A percentile compares a stretch with the other conserved stretches of the same genome.
phyloP scores from a whole-genome alignment of 2,113 vertebrate species.

The Phaethon lepturus region DNA sequence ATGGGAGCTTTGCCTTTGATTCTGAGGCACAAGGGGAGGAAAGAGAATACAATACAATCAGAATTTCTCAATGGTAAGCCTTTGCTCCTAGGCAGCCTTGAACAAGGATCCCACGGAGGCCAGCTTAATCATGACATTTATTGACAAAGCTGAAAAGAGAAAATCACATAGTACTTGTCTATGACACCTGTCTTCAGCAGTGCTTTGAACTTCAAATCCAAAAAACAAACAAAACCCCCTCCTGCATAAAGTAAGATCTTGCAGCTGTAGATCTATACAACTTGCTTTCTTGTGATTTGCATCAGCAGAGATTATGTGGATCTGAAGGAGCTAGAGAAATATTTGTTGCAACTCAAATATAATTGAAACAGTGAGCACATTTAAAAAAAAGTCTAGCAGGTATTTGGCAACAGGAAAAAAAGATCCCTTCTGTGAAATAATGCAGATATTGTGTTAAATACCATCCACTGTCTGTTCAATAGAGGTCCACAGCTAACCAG shows the following conservation, averaged over 20 bases:
- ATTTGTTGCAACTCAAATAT: background rate
- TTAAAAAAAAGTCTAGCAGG: background rate
- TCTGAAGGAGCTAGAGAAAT: background rate
- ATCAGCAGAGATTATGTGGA: background rate
- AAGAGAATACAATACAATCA: background rate
- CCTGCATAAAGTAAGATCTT: background rate
- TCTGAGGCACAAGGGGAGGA: background rate
- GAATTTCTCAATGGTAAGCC: background rate
- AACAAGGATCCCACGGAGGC: background rate
- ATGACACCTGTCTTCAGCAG: background rate
- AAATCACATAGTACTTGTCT: background rate
- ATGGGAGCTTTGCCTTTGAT: background rate
- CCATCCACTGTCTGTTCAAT: background rate
- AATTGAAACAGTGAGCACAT: background rate
- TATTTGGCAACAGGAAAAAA: background rate
- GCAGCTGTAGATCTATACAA: background rate
- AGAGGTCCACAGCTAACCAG: background rate
- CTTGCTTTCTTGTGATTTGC: background rate
- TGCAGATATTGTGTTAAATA: background rate
- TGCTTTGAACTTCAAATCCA: background rate
- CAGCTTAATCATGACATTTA: background rate
- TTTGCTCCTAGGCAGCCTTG: background rate
- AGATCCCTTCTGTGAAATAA: background rate
- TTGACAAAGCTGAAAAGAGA: background rate
- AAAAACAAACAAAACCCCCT: background rate